These are phyloP conservation scores for Nephrotoma guestfalica DNA, from an alignment of 2,888 invertebrate species.

Conservation along the genomic window DNA sequence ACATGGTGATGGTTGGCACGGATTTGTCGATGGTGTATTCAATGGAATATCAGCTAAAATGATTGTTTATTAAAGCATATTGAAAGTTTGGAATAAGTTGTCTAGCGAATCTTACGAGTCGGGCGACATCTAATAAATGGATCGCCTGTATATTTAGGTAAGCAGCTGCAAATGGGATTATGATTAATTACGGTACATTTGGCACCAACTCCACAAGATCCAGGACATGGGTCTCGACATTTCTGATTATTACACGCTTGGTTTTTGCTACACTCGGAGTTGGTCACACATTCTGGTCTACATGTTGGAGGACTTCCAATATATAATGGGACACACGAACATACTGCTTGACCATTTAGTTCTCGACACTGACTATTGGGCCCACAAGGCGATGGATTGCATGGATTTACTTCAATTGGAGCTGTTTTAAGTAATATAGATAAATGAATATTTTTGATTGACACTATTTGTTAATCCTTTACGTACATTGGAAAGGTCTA, in stretches of 20 bases:
- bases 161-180: slow-evolving; percentile 57
- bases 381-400: slow-evolving; percentile 48
- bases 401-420: slow-evolving; percentile 35
- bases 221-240: slow-evolving; percentile 63
- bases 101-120: slow-evolving; percentile 31
- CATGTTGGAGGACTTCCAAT: slow-evolving; percentile 57
- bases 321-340: slow-evolving; percentile 53
- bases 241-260: slow-evolving; percentile 60
- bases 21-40: slow-evolving; percentile 28
- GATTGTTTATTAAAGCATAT: background rate
- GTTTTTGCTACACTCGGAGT: slow-evolving; percentile 54
- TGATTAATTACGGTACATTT: slow-evolving; percentile 60
- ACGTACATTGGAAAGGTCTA: slow-evolving; percentile 39
- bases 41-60: slow-evolving; percentile 18
- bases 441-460: background rate
- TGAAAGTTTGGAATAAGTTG: background rate
- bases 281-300: slow-evolving; percentile 57
- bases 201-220: slow-evolving; percentile 56
- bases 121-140: slow-evolving; percentile 50
- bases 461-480: background rate
- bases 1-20: slow-evolving; percentile 51
- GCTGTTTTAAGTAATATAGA: slow-evolving; percentile 20
- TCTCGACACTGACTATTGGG: slow-evolving; percentile 55
- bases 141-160: slow-evolving; percentile 48
- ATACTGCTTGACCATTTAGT: slow-evolving; percentile 50